Evolutionary conservation across 2,888 invertebrate species (phyloP).

Genomic region (Hydrotaea cyrtoneurina): DNA sequence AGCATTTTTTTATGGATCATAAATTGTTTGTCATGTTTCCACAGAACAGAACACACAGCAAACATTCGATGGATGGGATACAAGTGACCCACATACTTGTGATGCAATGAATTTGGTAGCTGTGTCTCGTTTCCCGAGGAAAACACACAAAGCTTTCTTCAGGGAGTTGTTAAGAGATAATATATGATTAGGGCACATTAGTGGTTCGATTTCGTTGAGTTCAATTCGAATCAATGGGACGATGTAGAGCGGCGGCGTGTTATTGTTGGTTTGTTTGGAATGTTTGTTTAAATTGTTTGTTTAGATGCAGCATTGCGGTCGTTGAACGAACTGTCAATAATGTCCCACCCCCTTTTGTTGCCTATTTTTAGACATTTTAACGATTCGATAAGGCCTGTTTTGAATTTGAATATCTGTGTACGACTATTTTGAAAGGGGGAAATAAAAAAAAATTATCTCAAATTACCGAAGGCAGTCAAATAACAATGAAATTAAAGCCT

Average conservation of each 20-base stretch:
- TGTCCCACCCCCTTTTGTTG: background rate
- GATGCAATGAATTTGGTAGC: background rate
- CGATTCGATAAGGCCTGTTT: constrained; percentile 13
- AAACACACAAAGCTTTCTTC: constrained; percentile 3
- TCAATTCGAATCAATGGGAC: background rate
- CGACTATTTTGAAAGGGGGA: background rate
- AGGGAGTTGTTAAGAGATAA: constrained; percentile 50
- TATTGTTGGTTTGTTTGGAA: background rate
- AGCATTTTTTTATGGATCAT: constrained; percentile 1
- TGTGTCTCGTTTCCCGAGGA: background rate
- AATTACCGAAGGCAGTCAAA: background rate
- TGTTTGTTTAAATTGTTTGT: constrained; percentile 13
- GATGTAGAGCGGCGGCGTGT: background rate
- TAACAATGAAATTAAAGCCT: constrained; percentile 31
- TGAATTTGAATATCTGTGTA: background rate
- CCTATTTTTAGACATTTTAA: background rate
- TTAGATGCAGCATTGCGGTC: background rate
- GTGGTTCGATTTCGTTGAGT: background rate
- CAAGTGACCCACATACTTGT: background rate
- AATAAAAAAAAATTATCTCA: constrained; percentile 21
- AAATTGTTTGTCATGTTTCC: background rate
- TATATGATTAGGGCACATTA: constrained; percentile 41
- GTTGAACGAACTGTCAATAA: too few relatives aligned
- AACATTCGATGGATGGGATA: background rate
- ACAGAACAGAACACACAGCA: too few relatives aligned